Conservation (phyloP, 2,888 invertebrate species). For the Blastobasis lacticolella region DNA sequence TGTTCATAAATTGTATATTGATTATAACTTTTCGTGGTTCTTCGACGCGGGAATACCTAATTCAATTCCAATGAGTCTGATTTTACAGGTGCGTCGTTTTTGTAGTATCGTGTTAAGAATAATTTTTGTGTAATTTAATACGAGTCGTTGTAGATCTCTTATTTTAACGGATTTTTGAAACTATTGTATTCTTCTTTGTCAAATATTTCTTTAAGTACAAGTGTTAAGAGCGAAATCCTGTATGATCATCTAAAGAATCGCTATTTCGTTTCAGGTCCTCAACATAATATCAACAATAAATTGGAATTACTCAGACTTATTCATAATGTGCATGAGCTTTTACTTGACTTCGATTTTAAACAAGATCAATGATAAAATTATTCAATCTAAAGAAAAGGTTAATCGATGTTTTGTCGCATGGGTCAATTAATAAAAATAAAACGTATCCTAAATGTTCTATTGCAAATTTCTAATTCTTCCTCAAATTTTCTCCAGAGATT, state of each 20-base stretch:
- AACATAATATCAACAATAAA: constrained; percentile 74
- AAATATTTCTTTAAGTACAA: too few relatives aligned
- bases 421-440: too few relatives aligned
- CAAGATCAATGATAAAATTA: constrained; percentile 68
- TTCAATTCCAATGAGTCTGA: constrained; percentile 5
- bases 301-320: constrained; percentile 81
- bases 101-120: too few relatives aligned
- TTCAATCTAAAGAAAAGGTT: constrained; percentile 34
- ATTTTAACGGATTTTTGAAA: too few relatives aligned
- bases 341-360: constrained; percentile 76
- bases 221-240: too few relatives aligned
- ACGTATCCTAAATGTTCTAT: too few relatives aligned
- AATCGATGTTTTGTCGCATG: constrained; percentile 1
- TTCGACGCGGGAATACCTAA: constrained; percentile 20
- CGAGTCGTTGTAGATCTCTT: too few relatives aligned
- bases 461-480: too few relatives aligned
- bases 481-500: constrained; percentile 26
- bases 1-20: constrained; percentile 18
- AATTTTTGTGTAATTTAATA: too few relatives aligned
- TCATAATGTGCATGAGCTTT: constrained; percentile 78
- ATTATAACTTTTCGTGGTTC: constrained; percentile 22
- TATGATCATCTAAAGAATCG: background rate
- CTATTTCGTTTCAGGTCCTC: constrained; percentile 35
- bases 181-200: too few relatives aligned
- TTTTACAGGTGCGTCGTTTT: constrained; percentile 25